Evolutionary conservation across 2,888 invertebrate genomes (phyloP).

Genomic region (Drosophila hawaiiensis): DNA sequence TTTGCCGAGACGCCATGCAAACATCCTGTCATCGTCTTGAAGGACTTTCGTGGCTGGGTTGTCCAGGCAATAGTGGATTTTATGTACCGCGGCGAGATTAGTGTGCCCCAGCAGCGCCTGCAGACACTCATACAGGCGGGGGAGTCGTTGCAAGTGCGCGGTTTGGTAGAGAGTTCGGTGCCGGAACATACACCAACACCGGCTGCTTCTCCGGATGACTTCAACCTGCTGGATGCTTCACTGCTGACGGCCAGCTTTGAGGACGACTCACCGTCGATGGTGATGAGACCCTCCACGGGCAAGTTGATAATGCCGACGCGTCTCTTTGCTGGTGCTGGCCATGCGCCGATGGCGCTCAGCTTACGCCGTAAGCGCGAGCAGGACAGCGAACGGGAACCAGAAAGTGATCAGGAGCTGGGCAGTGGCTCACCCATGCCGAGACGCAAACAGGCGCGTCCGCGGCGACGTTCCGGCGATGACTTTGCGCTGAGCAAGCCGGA

Average conservation of each 20-base stretch:
- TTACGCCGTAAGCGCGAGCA: slow-evolving; percentile 77
- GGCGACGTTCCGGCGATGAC: slow-evolving; percentile 92
- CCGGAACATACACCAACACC: slow-evolving; percentile 85
- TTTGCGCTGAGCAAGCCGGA: slow-evolving; percentile 85
- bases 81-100: slow-evolving; percentile 97
- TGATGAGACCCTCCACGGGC: slow-evolving; percentile 79
- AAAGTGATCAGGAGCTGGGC: slow-evolving; percentile 74
- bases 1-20: slow-evolving; percentile 97
- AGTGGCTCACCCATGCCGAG: slow-evolving; percentile 92
- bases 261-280: slow-evolving; percentile 86
- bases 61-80: slow-evolving; percentile 96
- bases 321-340: slow-evolving; percentile 80
- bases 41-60: slow-evolving; percentile 95
- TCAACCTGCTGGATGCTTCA: slow-evolving; percentile 81
- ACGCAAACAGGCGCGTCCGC: slow-evolving; percentile 93
- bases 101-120: slow-evolving; percentile 93
- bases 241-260: slow-evolving; percentile 84
- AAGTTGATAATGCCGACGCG: slow-evolving; percentile 84
- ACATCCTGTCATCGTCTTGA: slow-evolving; percentile 96
- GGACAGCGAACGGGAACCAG: slow-evolving; percentile 83
- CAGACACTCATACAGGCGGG: slow-evolving; percentile 94
- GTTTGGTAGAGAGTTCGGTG: slow-evolving; percentile 89
- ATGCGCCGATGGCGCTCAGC: slow-evolving; percentile 61
- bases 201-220: slow-evolving; percentile 84
- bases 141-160: slow-evolving; percentile 93